A percentile compares a stretch with the other conserved stretches of the same genome.
Conservation (phyloP, 1,140 invertebrate species). For the Ceratina calcarata region DNA sequence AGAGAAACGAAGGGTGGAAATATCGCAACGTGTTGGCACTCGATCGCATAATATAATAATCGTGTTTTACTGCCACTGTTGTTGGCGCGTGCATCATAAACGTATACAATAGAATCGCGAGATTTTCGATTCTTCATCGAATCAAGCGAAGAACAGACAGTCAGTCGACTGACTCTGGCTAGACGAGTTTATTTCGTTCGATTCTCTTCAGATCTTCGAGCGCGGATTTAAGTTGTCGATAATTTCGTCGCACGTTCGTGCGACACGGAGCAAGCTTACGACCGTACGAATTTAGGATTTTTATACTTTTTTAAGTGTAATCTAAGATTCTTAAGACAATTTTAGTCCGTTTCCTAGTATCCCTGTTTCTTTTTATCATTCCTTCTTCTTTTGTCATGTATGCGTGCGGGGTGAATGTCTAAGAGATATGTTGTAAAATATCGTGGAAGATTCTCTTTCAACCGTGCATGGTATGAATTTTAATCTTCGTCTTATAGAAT, state of each 20-base stretch:
- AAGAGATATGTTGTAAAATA: too few species aligned
- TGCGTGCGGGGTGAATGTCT: neutral
- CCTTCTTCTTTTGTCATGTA: neutral
- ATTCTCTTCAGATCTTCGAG: neutral
- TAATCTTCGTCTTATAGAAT: conserved; percentile 1
- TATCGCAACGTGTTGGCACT: conserved; percentile 45
- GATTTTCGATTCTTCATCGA: neutral
- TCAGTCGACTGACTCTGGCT: conserved; percentile 18
- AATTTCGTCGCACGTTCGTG: neutral
- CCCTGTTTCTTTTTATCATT: neutral
- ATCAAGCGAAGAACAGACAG: neutral
- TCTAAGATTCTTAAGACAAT: neutral
- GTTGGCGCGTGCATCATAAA: neutral
- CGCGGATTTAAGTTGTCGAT: neutral
- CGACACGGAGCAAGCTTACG: conserved; percentile 15
- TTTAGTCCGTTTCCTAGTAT: conserved; percentile 13
- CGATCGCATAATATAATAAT: conserved; percentile 37
- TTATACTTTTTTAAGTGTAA: conserved; percentile 33
- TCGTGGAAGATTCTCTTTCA: neutral
- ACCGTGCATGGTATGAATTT: neutral
- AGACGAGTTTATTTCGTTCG: neutral
- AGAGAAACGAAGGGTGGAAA: conserved; percentile 23
- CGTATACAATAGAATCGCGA: neutral
- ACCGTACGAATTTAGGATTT: conserved; percentile 14
- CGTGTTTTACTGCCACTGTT: conserved; percentile 57